Conservation (phyloP, 2,113 vertebrate species). For the Petroica traversi region DNA sequence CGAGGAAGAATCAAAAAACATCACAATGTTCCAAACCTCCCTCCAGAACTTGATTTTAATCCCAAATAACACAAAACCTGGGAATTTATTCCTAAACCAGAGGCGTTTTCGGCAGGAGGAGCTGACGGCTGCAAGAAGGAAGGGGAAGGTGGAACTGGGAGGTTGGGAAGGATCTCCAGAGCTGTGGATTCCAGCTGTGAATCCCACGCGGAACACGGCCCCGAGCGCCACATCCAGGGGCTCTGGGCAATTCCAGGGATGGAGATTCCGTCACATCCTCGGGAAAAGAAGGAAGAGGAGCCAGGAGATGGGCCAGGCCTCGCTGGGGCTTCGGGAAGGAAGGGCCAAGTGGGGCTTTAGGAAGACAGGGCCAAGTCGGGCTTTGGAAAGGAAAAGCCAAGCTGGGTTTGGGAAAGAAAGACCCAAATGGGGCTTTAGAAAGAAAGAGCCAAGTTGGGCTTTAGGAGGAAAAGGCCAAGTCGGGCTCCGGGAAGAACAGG, state of each 20-base stretch:
- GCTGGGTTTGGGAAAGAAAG: background rate
- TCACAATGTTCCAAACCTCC: background rate
- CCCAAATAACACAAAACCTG: background rate
- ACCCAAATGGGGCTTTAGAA: background rate
- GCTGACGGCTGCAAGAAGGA: too few species aligned
- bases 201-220: fast-evolving
- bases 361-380: fast-evolving
- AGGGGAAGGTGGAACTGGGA: fast-evolving
- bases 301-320: too few species aligned
- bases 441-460: fast-evolving
- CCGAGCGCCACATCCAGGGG: fast-evolving
- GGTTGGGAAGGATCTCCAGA: background rate
- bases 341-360: fast-evolving
- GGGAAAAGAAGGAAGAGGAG: background rate
- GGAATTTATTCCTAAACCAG: background rate
- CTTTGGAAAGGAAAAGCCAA: background rate
- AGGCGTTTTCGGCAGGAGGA: background rate
- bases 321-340: background rate
- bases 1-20: background rate
- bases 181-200: fast-evolving
- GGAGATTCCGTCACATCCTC: fast-evolving
- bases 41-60: background rate
- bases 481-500: fast-evolving
- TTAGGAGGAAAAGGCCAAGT: too few species aligned
- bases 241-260: fast-evolving